Evolutionary conservation across 2,797 vertebrate species (phyloP).

Genomic region (Syngnathus acus): DNA sequence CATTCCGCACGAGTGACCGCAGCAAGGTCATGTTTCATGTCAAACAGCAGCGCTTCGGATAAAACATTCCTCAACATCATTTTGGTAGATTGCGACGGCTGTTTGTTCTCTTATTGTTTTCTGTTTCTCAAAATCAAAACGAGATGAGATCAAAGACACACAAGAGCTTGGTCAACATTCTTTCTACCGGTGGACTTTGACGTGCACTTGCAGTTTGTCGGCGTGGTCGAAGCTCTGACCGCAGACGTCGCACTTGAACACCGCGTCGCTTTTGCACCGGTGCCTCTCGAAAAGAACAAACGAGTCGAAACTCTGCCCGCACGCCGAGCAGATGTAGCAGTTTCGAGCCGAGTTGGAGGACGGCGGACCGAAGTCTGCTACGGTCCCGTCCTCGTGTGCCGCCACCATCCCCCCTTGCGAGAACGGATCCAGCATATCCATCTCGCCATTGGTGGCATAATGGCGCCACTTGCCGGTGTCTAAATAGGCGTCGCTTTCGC

Average conservation of each 20-base stretch:
- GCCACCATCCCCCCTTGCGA: constrained; percentile 12
- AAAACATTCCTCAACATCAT: neutral
- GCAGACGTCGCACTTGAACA: constrained; percentile 41
- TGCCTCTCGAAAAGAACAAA: constrained; percentile 54
- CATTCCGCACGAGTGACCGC: neutral
- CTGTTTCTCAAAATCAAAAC: neutral
- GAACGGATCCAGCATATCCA: constrained; percentile 28
- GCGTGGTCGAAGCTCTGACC: constrained; percentile 37
- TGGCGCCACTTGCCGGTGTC: constrained; percentile 20
- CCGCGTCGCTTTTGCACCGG: constrained; percentile 33
- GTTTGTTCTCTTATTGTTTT: neutral
- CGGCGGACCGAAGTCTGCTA: constrained; percentile 26
- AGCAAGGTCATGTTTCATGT: neutral
- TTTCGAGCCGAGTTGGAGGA: constrained; percentile 16
- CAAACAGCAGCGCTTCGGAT: neutral
- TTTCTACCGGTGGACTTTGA: constrained; percentile 11
- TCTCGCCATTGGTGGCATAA: constrained; percentile 12
- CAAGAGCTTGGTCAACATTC: neutral
- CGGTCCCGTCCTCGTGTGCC: neutral
- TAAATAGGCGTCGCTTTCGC: constrained; percentile 18
- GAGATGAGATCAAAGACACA: neutral
- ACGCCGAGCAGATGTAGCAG: constrained; percentile 54
- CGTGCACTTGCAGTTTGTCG: constrained; percentile 45
- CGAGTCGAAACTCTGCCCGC: constrained; percentile 53
- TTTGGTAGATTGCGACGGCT: neutral